Evolutionary conservation across 2,797 vertebrate species (phyloP).

Genomic region (Monodelphis domestica): DNA sequence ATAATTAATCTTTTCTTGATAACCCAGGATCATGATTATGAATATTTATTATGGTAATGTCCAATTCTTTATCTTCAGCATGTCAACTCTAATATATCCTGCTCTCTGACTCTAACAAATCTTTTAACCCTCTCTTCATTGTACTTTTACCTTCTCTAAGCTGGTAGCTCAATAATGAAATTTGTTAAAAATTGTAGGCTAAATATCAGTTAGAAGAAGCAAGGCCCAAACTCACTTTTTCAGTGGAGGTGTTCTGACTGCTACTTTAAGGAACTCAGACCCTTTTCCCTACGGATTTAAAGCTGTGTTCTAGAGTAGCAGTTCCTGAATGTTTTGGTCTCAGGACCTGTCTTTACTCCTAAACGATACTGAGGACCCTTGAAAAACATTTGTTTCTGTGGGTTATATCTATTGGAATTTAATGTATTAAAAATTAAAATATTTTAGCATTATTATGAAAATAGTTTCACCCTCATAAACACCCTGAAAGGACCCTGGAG

Average conservation of each 20-base stretch:
- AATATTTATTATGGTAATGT: not conserved
- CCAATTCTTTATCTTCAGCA: not conserved
- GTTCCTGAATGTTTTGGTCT: no score
- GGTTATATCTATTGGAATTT: no score
- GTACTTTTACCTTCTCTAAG: not conserved
- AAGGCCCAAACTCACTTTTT: not conserved
- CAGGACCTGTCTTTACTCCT: no score
- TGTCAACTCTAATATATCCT: not conserved
- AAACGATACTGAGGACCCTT: no score
- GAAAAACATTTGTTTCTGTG: no score
- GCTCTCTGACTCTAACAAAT: not conserved
- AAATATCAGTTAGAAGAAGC: constrained; percentile 15
- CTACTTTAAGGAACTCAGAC: not conserved
- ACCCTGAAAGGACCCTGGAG: no score
- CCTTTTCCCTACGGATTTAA: not conserved
- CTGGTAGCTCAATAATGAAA: constrained; percentile 33
- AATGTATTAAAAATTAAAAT: no score
- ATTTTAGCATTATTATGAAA: no score
- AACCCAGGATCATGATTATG: not conserved
- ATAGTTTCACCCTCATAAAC: no score
- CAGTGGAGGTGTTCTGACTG: constrained; percentile 6
- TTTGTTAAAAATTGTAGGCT: constrained; percentile 36
- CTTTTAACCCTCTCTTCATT: not conserved
- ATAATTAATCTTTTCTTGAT: not conserved
- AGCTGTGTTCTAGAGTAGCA: no score